Conservation (phyloP, 2,113 vertebrate species). For the Bagarius yarrelli region DNA sequence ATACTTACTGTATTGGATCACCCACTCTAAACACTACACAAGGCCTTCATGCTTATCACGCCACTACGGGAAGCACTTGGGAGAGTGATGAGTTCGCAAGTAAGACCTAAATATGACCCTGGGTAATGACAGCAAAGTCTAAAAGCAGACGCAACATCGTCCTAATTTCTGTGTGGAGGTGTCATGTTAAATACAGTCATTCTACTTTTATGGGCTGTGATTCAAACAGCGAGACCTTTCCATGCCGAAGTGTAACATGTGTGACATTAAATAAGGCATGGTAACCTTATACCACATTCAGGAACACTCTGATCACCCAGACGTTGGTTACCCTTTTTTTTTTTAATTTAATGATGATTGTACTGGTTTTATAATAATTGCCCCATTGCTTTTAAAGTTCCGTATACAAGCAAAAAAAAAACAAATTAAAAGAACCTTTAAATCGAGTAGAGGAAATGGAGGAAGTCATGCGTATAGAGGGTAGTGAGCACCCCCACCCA, state of each 20-base stretch:
- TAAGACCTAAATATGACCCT: constrained; percentile 41
- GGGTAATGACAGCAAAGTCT: constrained; percentile 7
- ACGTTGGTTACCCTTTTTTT: background rate
- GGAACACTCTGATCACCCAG: background rate
- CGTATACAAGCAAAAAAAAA: background rate
- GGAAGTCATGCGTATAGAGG: constrained; percentile 10
- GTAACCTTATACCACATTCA: constrained; percentile 14
- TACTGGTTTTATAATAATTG: background rate
- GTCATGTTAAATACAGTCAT: constrained; percentile 36
- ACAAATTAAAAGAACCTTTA: constrained; percentile 6
- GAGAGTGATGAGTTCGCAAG: constrained; percentile 28
- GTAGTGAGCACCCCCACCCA: background rate
- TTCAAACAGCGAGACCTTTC: constrained; percentile 20
- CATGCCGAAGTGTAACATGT: constrained; percentile 19
- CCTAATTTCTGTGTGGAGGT: constrained; percentile 42
- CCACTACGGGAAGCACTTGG: constrained; percentile 21
- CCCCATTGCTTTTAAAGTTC: background rate
- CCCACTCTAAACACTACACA: constrained; percentile 31
- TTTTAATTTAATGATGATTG: constrained; percentile 7
- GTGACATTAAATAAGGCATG: constrained; percentile 8
- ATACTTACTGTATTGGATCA: constrained; percentile 59
- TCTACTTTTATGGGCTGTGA: background rate
- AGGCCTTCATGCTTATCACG: constrained; percentile 23
- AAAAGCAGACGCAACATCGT: constrained; percentile 34
- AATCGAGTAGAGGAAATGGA: constrained; percentile 24